Evolutionary conservation across 2,797 vertebrate genomes (phyloP), one percentile per base, ranked within the genome.

Genomic region (Lithobates pipiens): DNA sequence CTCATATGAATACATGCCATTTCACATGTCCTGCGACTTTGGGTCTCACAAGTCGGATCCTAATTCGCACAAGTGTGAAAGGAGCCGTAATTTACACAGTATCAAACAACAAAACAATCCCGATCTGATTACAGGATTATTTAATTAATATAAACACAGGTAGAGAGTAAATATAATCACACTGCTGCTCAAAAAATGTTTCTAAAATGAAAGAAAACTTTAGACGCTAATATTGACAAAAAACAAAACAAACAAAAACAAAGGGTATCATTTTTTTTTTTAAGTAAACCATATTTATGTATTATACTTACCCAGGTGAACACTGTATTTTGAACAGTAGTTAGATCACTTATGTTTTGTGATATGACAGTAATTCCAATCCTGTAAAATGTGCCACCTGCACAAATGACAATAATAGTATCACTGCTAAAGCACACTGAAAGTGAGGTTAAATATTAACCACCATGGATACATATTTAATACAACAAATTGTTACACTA

Each of bases 321-420:
- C 86, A 96, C 89, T 0, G 90, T 89, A 72, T 75, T 90, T 77
- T 96, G 91, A 10, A 97, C 93, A 63, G 93, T 93, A 0, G 85
- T 84, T 61, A 86, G 91, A 0, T 90, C 83, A 70, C 92, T 85
- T 34, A 71, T n/a, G 63, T 84, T 87, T 32, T 84, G 84, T 50
- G 91, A 94, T 88, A 89, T 91, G 87, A 97, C 91, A 74, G 86
- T 89, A 83, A 99, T 88, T 0, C 93, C 93, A 67, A 97, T 91
- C 84, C 94, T 93, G 94, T 96, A 98, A 93, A 96, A 96, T 16
- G 95, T 89, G 18, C 93, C 93, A 88, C 97, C 98, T 99, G 96
- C 86, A 84, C 91, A 89, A 91, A 84, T 80, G 77, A 91, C 91
- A 73, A 80, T 91, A 91, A 89, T 34, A 89, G 36, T 65, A 89